These are phyloP conservation scores for Ormyrus nitidulus DNA, from an alignment of 2,888 invertebrate species.

Conservation along the genomic window DNA sequence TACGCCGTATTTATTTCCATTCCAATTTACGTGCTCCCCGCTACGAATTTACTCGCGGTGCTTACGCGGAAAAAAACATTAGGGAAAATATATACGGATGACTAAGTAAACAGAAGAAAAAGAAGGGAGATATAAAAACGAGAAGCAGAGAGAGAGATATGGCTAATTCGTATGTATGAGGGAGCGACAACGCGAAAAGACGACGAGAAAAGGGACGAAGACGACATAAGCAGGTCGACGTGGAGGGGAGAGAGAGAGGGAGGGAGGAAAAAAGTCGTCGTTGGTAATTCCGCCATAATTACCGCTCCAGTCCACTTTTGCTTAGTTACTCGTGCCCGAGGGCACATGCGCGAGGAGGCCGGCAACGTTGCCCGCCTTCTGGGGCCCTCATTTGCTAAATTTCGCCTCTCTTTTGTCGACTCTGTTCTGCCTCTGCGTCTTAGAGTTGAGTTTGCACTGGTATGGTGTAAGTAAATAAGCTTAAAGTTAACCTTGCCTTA, in stretches of 20 bases:
- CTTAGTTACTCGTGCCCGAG: no score
- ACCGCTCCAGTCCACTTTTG: constrained; percentile 4
- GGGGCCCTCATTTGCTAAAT: no score
- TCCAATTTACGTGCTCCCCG: no score
- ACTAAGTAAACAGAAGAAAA: constrained; percentile 22
- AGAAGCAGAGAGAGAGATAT: neutral
- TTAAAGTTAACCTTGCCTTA: no score
- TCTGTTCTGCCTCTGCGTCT: no score
- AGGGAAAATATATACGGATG: constrained; percentile 9
- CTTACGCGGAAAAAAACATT: neutral
- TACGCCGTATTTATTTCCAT: constrained; percentile 7
- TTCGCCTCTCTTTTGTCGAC: no score
- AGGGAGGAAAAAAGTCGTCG: neutral
- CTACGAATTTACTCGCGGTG: no score
- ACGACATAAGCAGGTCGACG: neutral
- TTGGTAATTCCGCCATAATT: constrained; percentile 27
- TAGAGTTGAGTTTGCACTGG: no score
- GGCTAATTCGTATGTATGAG: constrained; percentile 32
- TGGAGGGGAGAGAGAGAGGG: neutral
- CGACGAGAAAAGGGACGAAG: neutral
- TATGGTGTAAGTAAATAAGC: no score
- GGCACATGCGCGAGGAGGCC: no score
- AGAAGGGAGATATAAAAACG: neutral
- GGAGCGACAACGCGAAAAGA: constrained; percentile 9
- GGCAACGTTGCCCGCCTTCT: no score